Conservation (phyloP, 2,888 invertebrate species). For the Tolmerus cingulatus region DNA sequence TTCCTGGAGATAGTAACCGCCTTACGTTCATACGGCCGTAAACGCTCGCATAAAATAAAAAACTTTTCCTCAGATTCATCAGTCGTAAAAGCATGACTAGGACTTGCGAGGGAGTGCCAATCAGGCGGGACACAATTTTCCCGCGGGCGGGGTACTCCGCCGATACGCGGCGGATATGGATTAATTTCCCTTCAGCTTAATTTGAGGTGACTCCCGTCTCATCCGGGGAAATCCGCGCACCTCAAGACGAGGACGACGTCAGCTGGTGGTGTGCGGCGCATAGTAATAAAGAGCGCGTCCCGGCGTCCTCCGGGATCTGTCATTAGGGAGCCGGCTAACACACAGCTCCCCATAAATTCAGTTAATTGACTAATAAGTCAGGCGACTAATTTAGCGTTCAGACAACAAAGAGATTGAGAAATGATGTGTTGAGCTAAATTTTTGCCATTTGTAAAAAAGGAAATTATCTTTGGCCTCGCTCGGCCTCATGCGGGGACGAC, state of each 20-base stretch:
- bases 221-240: neutral
- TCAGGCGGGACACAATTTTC: neutral
- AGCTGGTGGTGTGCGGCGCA: slow-evolving; percentile 17
- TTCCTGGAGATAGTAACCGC: slow-evolving; percentile 4
- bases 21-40: neutral
- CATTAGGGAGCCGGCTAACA: slow-evolving; percentile 17
- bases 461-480: slow-evolving; percentile 23
- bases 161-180: neutral
- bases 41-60: slow-evolving; percentile 18
- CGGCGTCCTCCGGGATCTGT: slow-evolving; percentile 3
- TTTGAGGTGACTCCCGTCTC: neutral
- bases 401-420: slow-evolving; percentile 45
- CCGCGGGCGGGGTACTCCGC: neutral
- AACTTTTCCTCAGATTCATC: slow-evolving; percentile 11
- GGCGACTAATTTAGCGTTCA: slow-evolving; percentile 45
- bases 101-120: neutral
- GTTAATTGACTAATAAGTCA: slow-evolving; percentile 49
- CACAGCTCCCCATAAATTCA: slow-evolving; percentile 45
- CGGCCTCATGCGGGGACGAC: neutral
- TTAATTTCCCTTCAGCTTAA: slow-evolving; percentile 11
- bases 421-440: slow-evolving; percentile 45
- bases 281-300: slow-evolving; percentile 34
- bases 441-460: slow-evolving; percentile 42
- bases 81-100: neutral
- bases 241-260: slow-evolving; percentile 12